Evolutionary conservation across 2,113 vertebrate species (phyloP), one percentile per base, ranked within the genome.

Genomic region (Nothocercus julius): DNA sequence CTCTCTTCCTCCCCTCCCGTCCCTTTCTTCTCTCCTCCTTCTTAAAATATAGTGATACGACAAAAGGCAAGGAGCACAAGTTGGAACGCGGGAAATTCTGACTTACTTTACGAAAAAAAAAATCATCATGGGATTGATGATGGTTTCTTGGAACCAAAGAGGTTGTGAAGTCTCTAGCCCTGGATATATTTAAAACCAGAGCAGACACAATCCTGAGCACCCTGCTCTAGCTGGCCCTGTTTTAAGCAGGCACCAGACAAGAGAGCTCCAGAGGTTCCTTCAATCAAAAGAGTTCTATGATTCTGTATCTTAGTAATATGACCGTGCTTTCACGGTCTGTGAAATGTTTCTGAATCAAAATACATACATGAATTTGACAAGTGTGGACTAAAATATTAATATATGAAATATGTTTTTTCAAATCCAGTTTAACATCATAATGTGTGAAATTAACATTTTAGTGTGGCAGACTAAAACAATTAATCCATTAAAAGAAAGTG

Each of bases 81-180:
- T 2, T 53, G 22, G 42, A 93, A 53, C 34, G 69, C 36, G 27
- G 28, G 36, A 64, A 64, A 34, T 93, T 81, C 49, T 70, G 49
- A 59, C n/a, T 27, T 51, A 12, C 25, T 17, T n/a, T 28, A 49
- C 6, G 21, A 49, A 49, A 44, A 73, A 63, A 44, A 38, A 14
- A 7, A 20, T 42, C 18, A 34, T 4, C 6, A 40, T 27, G 32
- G 11, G 58, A 30, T 32, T 56, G 54, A 32, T 32, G 38, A 70
- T 32, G n/a, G 59, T 30, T 28, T 34, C 21, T 32, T 45, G 5
- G 9, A 81, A 2, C 38, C 20, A 54, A 18, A 42, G n/a, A 49
- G 2, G 1, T 2, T 59, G 8, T 38, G 25, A 19, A 51, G 6
- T 36, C 4, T 81, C 12, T 5, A 25, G 1, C 8, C 10, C 45